A percentile compares a stretch with the other conserved stretches of the same genome.
Conservation (phyloP, 2,888 invertebrate species). For the Branchellion lobata region DNA sequence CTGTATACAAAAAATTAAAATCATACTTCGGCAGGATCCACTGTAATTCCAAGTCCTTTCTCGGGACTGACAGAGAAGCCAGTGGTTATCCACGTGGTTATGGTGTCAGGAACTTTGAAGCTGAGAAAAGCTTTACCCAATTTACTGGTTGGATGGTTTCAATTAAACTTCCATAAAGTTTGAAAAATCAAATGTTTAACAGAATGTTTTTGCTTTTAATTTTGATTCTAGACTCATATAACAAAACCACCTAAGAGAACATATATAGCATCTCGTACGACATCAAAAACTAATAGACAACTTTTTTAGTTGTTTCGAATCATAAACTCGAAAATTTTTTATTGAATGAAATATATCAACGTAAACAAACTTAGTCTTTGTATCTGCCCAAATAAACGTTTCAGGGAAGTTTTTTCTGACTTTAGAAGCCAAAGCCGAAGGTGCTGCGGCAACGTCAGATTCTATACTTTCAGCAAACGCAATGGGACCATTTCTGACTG, state of each 20-base stretch:
- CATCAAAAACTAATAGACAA: no score
- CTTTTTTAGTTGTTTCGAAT: no score
- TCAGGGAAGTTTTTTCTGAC: slow-evolving; percentile 44
- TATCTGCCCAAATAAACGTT: slow-evolving; percentile 44
- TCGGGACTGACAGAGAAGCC: slow-evolving; percentile 79
- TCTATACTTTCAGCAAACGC: no score
- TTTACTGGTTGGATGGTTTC: slow-evolving; percentile 56
- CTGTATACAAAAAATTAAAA: not conserved
- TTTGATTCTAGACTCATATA: no score
- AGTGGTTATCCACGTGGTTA: slow-evolving; percentile 80
- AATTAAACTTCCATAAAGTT: not conserved
- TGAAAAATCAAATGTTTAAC: no score
- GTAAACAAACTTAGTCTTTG: slow-evolving; percentile 17
- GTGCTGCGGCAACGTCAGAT: not conserved
- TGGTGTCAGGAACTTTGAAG: slow-evolving; percentile 74
- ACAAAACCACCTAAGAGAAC: no score
- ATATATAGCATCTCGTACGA: no score
- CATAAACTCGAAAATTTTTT: no score
- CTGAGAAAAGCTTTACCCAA: slow-evolving; percentile 66
- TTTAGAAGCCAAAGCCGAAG: not conserved
- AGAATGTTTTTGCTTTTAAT: no score
- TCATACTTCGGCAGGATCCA: slow-evolving; percentile 68
- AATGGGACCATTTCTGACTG: no score
- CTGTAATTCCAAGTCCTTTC: slow-evolving; percentile 75
- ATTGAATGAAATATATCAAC: no score